phyloP scores from a whole-genome alignment of 2,113 vertebrate genomes.

The Vanacampus margaritifer region DNA sequence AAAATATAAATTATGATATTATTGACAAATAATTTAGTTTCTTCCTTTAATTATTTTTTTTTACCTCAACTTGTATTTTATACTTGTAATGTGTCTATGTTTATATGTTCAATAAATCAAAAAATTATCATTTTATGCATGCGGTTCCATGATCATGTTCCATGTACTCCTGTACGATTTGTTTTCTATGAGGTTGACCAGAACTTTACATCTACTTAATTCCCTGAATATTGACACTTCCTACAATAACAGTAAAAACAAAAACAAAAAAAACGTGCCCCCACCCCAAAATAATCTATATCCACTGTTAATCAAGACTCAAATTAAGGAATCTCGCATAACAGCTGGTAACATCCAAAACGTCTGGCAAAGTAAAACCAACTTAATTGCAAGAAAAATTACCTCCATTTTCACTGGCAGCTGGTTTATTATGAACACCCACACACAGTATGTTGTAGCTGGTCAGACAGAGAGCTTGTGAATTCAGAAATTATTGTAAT shows the following conservation, averaged over 20 bases:
- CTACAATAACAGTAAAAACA: neutral
- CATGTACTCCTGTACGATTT: neutral
- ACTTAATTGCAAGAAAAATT: conserved; percentile 8
- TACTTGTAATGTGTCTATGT: too few relatives aligned
- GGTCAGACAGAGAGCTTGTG: conserved; percentile 3
- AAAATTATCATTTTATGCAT: too few relatives aligned
- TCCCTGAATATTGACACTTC: neutral
- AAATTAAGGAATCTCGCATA: neutral
- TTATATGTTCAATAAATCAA: too few relatives aligned
- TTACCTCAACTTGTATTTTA: too few relatives aligned
- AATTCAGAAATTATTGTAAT: conserved; percentile 3
- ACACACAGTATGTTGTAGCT: conserved; percentile 7
- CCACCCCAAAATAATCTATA: too few relatives aligned
- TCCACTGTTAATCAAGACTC: neutral
- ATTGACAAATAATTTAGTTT: too few relatives aligned
- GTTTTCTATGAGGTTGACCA: neutral
- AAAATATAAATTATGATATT: too few relatives aligned
- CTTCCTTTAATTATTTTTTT: too few relatives aligned
- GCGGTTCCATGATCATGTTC: too few relatives aligned
- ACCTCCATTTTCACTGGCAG: neutral
- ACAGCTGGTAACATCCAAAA: neutral
- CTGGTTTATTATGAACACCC: conserved; percentile 19
- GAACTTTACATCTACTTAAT: neutral
- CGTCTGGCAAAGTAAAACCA: conserved; percentile 4
- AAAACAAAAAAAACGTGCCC: neutral